Evolutionary conservation across 2,113 vertebrate genomes (phyloP), one percentile per base, ranked within the genome.

Genomic region (Dicaeum eximium): DNA sequence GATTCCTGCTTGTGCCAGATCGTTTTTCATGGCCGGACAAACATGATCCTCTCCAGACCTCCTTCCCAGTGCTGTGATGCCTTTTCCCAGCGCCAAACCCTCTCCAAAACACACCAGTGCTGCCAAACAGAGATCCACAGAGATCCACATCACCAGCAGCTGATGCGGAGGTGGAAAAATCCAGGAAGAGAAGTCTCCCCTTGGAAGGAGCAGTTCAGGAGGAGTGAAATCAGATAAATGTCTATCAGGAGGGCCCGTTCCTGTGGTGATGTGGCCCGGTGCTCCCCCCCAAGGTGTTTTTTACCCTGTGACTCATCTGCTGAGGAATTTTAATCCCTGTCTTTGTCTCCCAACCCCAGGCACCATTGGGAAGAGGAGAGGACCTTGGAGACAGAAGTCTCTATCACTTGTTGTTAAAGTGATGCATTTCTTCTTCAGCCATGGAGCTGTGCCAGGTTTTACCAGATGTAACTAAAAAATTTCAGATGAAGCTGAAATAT

Each of bases 251-350:
- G 70, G 48, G 64, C 84, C 6, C 1, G 17, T 71, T 67, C 86
- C 77, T 33, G 47, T 2, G 8, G 30, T 11, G 80, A 70, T 62
- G 72, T 70, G 83, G 61, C 86, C 88, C 83, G 80, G 75, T 1
- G 27, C 75, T 87, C 62, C 61, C 25, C 71, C 44, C 60, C 48
- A 90, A 86, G 82, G 85, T 91, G 82, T 80, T 80, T 93, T 92
- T 84, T 71, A 77, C 9, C 10, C 72, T 3, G 13, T 88, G 84
- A 92, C 70, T 95, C 86, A 73, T 64, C 91, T 77, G 65, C 67
- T n/a, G 40, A 79, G 69, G 90, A 91, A 89, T 91, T 90, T 74
- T 42, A 80, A 72, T 88, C 86, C 47, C 75, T 70, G 25, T 7
- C 28, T 83, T 88, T 82, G 10, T 15, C 65, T 87, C 72, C 61